These are phyloP conservation scores for Agapornis roseicollis DNA, from an alignment of 2,113 vertebrate species.

Conservation along the genomic window DNA sequence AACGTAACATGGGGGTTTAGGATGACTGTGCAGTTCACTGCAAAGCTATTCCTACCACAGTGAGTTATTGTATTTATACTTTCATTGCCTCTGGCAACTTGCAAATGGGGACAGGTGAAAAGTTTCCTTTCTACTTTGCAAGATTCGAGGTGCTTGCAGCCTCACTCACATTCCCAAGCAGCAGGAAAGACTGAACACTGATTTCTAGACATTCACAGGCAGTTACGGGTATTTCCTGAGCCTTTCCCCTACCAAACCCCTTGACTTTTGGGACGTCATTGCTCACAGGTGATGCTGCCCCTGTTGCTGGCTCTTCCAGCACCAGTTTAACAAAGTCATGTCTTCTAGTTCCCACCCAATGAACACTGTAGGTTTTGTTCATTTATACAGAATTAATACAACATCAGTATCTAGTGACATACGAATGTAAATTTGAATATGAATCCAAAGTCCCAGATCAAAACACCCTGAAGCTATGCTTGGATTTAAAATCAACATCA, in stretches of 20 bases:
- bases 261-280: neutral
- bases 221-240: neutral
- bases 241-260: neutral
- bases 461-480: neutral
- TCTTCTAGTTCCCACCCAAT: neutral
- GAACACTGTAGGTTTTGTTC: neutral
- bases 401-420: neutral
- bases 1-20: neutral
- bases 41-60: constrained; percentile 26
- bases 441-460: neutral
- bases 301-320: neutral
- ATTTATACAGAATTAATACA: neutral
- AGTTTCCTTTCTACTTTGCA: neutral
- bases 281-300: neutral
- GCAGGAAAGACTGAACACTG: neutral
- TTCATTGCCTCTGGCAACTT: neutral
- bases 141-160: neutral
- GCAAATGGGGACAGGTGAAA: constrained; percentile 21
- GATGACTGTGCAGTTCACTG: constrained; percentile 5
- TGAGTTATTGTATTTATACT: constrained; percentile 7
- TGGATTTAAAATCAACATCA: neutral
- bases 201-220: neutral
- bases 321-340: neutral
- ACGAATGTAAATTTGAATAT: neutral
- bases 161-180: neutral